These are phyloP conservation scores for Cottoperca gobio DNA, from an alignment of 2,797 vertebrate genomes.

Conservation along the genomic window DNA sequence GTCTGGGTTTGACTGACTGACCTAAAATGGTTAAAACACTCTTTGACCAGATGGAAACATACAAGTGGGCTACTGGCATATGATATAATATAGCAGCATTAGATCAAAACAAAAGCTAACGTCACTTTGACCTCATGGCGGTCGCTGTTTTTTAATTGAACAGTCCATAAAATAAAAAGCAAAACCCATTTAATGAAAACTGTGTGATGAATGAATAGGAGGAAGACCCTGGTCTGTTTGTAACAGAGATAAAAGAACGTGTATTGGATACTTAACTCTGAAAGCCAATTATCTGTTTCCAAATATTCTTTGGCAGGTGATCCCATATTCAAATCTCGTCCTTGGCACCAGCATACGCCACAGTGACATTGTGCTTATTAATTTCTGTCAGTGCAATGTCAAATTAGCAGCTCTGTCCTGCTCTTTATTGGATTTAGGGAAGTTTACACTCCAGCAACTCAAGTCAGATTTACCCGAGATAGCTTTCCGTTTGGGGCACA, in stretches of 20 bases:
- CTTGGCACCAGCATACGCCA: constrained; percentile 21
- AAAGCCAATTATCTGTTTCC: constrained; percentile 41
- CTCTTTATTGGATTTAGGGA: too few species aligned
- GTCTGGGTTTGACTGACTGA: background rate
- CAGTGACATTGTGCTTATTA: constrained; percentile 25
- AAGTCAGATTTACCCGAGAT: too few species aligned
- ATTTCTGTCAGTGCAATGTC: constrained; percentile 14
- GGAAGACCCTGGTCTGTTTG: constrained; percentile 32
- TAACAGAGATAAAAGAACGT: constrained; percentile 27
- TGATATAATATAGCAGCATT: background rate
- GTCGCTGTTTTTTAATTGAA: constrained; percentile 2
- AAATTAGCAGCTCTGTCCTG: too few species aligned
- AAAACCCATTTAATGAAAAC: constrained; percentile 11
- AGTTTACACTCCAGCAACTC: too few species aligned
- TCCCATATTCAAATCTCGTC: constrained; percentile 23
- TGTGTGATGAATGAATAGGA: constrained; percentile 19
- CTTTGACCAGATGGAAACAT: background rate
- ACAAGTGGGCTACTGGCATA: background rate
- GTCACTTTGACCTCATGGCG: too few species aligned
- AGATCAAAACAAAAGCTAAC: background rate
- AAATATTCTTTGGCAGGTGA: constrained; percentile 46
- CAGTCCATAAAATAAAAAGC: background rate
- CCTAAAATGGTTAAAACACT: too few species aligned
- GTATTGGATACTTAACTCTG: constrained; percentile 38
- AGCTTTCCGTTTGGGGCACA: too few species aligned